phyloP scores from a whole-genome alignment of 2,113 vertebrate genomes.

The Fulmarus glacialis region DNA sequence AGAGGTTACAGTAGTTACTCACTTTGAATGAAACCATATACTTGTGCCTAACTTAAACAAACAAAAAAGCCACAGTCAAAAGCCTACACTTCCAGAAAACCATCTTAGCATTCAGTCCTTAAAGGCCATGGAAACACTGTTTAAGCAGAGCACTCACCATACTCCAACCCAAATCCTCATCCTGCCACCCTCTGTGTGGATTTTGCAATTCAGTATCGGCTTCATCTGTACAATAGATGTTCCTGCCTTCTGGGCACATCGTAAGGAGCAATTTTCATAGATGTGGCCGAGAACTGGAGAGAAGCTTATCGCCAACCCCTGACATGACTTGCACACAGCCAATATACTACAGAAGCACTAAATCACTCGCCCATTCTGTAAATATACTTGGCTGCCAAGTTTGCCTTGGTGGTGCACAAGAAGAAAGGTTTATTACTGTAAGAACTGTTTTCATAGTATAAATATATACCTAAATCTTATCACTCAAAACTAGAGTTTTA shows the following conservation, averaged over 20 bases:
- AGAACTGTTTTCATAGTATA: not conserved
- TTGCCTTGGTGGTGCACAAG: not conserved
- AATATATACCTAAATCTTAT: not conserved
- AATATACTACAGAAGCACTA: fast-evolving
- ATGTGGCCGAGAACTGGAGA: not conserved
- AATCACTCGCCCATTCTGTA: not conserved
- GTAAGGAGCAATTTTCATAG: fast-evolving
- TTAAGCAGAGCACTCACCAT: not conserved
- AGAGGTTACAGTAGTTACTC: not conserved
- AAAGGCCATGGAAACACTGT: not conserved
- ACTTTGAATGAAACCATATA: not conserved
- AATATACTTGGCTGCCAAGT: not conserved
- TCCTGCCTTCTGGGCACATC: too few species aligned
- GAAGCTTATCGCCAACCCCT: not conserved
- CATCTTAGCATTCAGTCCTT: not conserved
- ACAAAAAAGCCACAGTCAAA: not conserved
- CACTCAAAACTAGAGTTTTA: not conserved
- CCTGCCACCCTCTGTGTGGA: too few species aligned
- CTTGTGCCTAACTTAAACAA: not conserved
- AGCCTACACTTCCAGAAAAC: not conserved
- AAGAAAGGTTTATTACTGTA: not conserved
- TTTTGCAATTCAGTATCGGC: not conserved
- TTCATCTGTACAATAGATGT: too few species aligned
- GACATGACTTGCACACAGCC: too few species aligned
- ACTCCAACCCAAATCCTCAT: not conserved